Conservation (phyloP, 2,797 vertebrate genomes). For the Mus caroli region DNA sequence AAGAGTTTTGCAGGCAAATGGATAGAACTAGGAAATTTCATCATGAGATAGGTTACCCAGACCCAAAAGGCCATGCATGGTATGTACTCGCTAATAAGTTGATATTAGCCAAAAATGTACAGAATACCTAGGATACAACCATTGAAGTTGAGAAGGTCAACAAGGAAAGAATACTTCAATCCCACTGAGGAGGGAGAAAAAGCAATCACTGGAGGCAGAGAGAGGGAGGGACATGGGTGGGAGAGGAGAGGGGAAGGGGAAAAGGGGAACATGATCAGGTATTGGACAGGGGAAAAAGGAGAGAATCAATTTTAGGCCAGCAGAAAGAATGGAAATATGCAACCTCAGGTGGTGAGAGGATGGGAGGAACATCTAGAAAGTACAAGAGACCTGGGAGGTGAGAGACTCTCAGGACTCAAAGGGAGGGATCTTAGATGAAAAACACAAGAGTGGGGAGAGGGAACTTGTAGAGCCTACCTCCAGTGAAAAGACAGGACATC, state of each 20-base stretch:
- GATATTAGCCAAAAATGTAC: not conserved
- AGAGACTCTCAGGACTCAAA: not conserved
- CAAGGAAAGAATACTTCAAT: not conserved
- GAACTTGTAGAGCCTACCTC: not conserved
- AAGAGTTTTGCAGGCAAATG: not conserved
- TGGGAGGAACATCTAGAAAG: not conserved
- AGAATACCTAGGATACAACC: not conserved
- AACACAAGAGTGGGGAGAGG: not conserved
- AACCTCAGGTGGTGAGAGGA: not conserved
- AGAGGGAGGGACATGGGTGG: not conserved
- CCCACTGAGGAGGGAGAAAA: not conserved
- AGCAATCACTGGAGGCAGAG: not conserved
- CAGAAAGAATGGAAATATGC: not conserved
- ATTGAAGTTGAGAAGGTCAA: not conserved
- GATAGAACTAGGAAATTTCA: not conserved
- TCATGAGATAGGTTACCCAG: not conserved
- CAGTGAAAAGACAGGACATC: not conserved
- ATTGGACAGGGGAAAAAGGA: rapidly evolving
- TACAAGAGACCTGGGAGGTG: not conserved
- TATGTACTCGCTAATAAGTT: not conserved
- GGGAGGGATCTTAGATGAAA: too few species aligned
- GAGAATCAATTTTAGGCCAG: not conserved
- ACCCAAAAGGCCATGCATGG: not conserved
- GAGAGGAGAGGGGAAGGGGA: not conserved
- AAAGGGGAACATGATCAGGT: not conserved